Evolutionary conservation across 2,113 vertebrate genomes (phyloP).

Genomic region (Petromus typicus): DNA sequence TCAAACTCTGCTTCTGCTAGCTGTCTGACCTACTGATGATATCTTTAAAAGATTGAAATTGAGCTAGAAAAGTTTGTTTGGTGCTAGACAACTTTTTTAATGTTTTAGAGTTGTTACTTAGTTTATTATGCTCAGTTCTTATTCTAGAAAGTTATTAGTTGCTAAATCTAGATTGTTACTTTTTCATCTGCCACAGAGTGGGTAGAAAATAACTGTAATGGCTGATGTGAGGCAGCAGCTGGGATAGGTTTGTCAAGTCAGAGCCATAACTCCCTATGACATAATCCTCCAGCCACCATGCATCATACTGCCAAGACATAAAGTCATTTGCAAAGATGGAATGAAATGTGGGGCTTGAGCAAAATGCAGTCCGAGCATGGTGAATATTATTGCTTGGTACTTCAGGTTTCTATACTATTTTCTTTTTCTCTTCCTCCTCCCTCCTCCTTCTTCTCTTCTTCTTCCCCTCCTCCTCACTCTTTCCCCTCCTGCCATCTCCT

Average conservation of each 20-base stretch:
- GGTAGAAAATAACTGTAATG: neutral
- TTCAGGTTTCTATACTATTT: neutral
- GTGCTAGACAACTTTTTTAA: neutral
- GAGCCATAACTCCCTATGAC: neutral
- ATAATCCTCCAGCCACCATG: neutral
- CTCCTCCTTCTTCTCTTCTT: too few relatives aligned
- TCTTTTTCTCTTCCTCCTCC: neutral
- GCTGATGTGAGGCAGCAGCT: neutral
- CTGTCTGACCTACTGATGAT: neutral
- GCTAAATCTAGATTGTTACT: neutral
- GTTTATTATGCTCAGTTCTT: neutral
- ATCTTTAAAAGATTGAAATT: neutral
- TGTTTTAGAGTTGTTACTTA: neutral
- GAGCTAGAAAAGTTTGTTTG: neutral
- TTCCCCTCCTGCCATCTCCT: too few relatives aligned
- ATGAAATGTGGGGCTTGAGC: neutral
- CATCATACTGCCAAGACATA: neutral
- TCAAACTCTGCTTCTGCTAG: neutral
- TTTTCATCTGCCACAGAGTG: neutral
- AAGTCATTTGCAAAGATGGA: neutral
- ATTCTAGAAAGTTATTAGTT: neutral
- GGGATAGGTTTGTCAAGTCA: neutral
- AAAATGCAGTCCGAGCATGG: neutral
- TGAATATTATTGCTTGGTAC: neutral
- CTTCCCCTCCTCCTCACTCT: too few relatives aligned